Percentiles rank a stretch among this genome's conserved stretches.
These are phyloP conservation scores for Umimayanthus kanabou DNA, from an alignment of 92 coral and sea anemone genomes.

Conservation along the genomic window DNA sequence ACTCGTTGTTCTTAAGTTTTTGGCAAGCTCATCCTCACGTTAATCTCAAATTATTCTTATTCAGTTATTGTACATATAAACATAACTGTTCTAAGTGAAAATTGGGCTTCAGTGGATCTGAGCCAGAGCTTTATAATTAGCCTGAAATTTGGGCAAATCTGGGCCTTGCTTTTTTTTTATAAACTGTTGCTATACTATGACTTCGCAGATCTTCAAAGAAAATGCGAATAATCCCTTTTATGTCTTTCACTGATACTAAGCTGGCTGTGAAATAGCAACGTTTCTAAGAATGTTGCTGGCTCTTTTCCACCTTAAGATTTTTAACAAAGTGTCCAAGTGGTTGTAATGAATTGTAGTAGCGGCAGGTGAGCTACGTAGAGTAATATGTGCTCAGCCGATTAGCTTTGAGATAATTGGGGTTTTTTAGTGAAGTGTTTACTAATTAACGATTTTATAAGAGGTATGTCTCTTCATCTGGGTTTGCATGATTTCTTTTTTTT, in stretches of 20 bases:
- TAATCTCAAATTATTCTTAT: neutral
- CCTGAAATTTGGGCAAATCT: neutral
- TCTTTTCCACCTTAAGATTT: neutral
- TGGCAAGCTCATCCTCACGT: neutral
- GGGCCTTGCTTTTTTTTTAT: neutral
- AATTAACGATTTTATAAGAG: no score
- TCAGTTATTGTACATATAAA: neutral
- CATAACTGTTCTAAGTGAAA: neutral
- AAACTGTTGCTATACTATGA: no score
- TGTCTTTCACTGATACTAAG: neutral
- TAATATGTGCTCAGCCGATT: neutral
- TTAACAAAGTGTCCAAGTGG: neutral
- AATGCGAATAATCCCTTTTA: neutral
- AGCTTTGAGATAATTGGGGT: neutral
- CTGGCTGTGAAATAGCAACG: neutral
- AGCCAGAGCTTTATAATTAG: neutral
- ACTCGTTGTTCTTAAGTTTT: no score
- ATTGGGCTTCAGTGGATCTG: neutral
- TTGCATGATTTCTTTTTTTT: neutral
- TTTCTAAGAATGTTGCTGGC: no score
- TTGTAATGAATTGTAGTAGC: neutral
- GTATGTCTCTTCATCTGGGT: neutral
- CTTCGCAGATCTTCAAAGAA: neutral
- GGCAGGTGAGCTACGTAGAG: neutral
- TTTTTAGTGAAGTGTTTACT: neutral